Evolutionary conservation across 1,140 invertebrate genomes (phyloP), one percentile per base, ranked within the genome.

Genomic region (Saccostrea cuccullata): DNA sequence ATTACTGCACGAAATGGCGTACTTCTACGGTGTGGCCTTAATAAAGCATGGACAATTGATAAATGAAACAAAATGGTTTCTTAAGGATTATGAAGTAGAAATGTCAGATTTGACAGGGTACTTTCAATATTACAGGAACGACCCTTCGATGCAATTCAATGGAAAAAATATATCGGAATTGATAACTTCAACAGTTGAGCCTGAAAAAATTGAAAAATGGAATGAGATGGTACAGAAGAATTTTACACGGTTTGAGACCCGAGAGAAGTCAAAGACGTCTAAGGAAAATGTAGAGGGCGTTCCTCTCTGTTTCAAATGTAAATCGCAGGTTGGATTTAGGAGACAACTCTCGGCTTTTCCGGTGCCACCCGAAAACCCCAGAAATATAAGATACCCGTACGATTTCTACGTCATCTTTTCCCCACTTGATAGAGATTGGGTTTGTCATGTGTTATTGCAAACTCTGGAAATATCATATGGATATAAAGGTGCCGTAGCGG

Each of bases 371-470:
- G 73, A 60, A 9, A 82, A 64, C 70, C 70, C 88, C 9, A 58
- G 88, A 83, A 89, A 82, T 64, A 36, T 82, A 0, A 30, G 36
- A 30, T 86, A 60, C 23, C 85, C 82, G 26, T 89, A 86, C 23
- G 88, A 89, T 30, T 89, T 89, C 47, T 89, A 83, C 36, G 77
- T 89, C 15, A 67, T 89, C 17, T 89, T 86, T 64, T 47, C 58
- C 15, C 67, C 56, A 55, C 56, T n/a, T 4, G 84, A 88, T 40
- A 89, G 58, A 84, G 88, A 89, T 6, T 89, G 88, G 88, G 88
- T 89, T 20, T 86, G 77, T 40, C 86, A 89, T 17, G 82, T 85
- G 13, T 36, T 89, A n/a, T 36, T 89, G 23, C 70, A 86, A 58
- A 86, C 82, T 26, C 55, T 89, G 20, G 88, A 89, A 58, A 82